Base-by-base conservation (phyloP, 2,113 vertebrate genomes). In the Rhinoderma darwinii region DNA sequence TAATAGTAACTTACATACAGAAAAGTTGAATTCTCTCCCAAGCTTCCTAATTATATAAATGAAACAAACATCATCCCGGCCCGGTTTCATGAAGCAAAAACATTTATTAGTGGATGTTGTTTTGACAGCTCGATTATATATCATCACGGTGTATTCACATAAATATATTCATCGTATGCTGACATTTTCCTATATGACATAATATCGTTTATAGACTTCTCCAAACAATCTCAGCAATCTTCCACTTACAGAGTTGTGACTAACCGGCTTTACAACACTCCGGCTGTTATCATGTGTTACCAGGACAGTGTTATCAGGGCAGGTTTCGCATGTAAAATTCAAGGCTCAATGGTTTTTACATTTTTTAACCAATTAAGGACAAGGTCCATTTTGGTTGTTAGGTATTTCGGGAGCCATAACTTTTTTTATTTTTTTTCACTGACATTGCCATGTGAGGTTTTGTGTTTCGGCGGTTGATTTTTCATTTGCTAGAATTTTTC, bases 211-310 rank as follows among this genome's bases (percentile, higher is more conserved):
- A 59, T 18, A 39, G 8, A 2, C 20, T 1, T 79, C 77, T 59
- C 12, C 50, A 59, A n/a, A 25, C 12, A 87, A 87, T 87, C 85
- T 74, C 37, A 74, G 30, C 44, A 82, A 61, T 74, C 84, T 81
- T 7, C 43, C 47, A 18, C n/a, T 20, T 35, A 7, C 14, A 37
- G 6, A 70, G 22, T 32, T n/a, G 61, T 61, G 63, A 82, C 32
- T 82, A 54, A 82, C 47, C 37, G 39, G 76, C 54, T 81, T 56
- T 59, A 84, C 50, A 44, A 47, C 6, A 17, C 50, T 43, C 66
- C 27, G 5, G 20, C 30, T 22, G 43, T 80, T 80, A 86, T 81
- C 84, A 43, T 56, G 66, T 74, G 37, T 74, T 30, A 47, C 78
- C 51, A 82, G 76, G 35, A 56, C 76, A 25, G 44, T 63, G 32